A percentile compares a stretch with the other conserved stretches of the same genome.
These are phyloP conservation scores for Dermolepida albohirtum DNA, from an alignment of 2,888 invertebrate genomes.

Conservation along the genomic window DNA sequence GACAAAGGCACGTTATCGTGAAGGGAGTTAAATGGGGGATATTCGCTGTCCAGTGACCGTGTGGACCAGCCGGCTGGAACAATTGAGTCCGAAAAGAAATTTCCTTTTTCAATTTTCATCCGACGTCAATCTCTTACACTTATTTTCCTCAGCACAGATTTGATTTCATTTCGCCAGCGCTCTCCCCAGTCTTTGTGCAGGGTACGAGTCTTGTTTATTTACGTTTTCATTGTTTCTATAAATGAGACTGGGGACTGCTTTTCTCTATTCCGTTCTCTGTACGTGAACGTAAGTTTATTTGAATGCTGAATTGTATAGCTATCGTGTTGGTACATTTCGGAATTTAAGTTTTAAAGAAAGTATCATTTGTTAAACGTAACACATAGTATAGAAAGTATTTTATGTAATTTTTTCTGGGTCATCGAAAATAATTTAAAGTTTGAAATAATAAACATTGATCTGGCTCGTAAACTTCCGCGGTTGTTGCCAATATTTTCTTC, in stretches of 20 bases:
- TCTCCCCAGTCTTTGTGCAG: slow-evolving; percentile 41
- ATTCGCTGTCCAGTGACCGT: slow-evolving; percentile 58
- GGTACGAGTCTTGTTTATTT: slow-evolving; percentile 53
- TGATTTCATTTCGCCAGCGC: slow-evolving; percentile 61
- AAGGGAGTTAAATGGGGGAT: slow-evolving; percentile 34
- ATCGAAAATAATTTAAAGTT: too few species aligned
- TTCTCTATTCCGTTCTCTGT: slow-evolving; percentile 6
- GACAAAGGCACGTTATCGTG: slow-evolving; percentile 15
- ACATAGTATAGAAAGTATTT: too few species aligned
- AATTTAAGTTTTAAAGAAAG: too few species aligned
- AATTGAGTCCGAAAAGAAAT: slow-evolving; percentile 68
- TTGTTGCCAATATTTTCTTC: too few species aligned
- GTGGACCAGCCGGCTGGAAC: slow-evolving; percentile 62
- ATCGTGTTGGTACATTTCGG: too few species aligned
- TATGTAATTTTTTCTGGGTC: too few species aligned
- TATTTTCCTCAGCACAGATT: slow-evolving; percentile 66
- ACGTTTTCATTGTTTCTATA: slow-evolving; percentile 64
- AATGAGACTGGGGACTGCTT: slow-evolving; percentile 60
- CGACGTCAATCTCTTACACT: slow-evolving; percentile 65
- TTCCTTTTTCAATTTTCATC: slow-evolving; percentile 68
- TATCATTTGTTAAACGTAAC: too few species aligned
- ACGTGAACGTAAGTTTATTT: background rate
- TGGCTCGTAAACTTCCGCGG: too few species aligned
- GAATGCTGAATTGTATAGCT: too few species aligned
- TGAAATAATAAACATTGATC: too few species aligned